Evolutionary conservation across 1,140 invertebrate species (phyloP).

Genomic region (Belonocnema kinseyi): DNA sequence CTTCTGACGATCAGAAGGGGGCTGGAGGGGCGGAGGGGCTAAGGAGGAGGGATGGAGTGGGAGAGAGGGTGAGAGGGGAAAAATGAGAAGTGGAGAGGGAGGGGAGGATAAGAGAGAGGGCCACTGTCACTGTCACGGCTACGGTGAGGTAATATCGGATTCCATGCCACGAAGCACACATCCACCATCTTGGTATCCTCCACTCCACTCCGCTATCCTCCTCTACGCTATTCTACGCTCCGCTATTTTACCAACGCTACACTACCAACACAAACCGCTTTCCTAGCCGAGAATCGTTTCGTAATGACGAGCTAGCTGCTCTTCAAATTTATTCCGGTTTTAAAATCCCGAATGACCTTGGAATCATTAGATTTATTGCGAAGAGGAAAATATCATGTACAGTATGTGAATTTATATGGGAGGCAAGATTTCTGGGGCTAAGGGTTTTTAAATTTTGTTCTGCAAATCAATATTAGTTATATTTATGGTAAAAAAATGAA

Average conservation of each 20-base stretch:
- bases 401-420: too few relatives aligned
- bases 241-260: not conserved
- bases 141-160: constrained; percentile 64
- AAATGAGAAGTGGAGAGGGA: constrained; percentile 31
- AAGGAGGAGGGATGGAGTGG: not conserved
- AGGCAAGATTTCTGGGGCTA: too few relatives aligned
- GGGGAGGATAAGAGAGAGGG: constrained; percentile 35
- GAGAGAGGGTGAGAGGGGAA: not conserved
- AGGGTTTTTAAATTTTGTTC: too few relatives aligned
- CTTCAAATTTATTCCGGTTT: constrained; percentile 2
- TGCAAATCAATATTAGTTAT: too few relatives aligned
- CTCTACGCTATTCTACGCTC: too few relatives aligned
- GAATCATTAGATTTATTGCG: not conserved
- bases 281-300: constrained; percentile 2
- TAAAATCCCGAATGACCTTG: constrained; percentile 10
- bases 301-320: constrained; percentile 1
- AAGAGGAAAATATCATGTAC: too few relatives aligned
- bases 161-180: constrained; percentile 55
- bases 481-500: too few relatives aligned
- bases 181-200: constrained; percentile 52
- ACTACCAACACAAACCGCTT: not conserved
- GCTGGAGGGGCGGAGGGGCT: not conserved
- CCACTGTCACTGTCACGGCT: constrained; percentile 56
- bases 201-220: not conserved
- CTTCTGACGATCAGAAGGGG: not conserved